Evolutionary conservation across 1,140 invertebrate genomes (phyloP).

Genomic region (Drosophila parabipectinata): DNA sequence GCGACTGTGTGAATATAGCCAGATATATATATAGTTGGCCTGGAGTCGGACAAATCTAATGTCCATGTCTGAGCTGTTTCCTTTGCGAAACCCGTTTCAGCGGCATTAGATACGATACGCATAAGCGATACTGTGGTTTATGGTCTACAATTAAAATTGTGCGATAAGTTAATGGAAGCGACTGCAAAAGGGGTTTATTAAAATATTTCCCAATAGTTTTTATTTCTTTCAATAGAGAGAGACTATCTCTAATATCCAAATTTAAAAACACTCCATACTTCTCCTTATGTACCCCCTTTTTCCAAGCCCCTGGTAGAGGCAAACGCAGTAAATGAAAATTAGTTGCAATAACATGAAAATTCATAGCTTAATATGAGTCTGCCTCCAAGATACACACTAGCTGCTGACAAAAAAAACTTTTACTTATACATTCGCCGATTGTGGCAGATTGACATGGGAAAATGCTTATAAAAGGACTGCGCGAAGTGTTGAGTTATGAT

Average conservation of each 20-base stretch:
- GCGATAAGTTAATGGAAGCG: constrained; percentile 17
- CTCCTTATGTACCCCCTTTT: background rate
- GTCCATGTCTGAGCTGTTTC: constrained; percentile 69
- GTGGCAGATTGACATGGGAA: constrained; percentile 75
- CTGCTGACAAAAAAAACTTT: constrained; percentile 46
- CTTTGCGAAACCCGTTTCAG: constrained; percentile 67
- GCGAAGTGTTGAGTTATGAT: constrained; percentile 61
- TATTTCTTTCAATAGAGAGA: background rate
- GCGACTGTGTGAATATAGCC: constrained; percentile 68
- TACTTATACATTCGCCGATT: constrained; percentile 57
- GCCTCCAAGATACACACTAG: constrained; percentile 14
- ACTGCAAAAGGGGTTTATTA: background rate
- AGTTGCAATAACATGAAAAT: constrained; percentile 80
- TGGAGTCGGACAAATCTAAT: constrained; percentile 64
- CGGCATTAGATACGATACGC: constrained; percentile 74
- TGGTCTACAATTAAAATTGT: constrained; percentile 74
- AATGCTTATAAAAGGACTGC: constrained; percentile 74
- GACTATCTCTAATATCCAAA: too few relatives aligned
- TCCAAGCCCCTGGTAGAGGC: constrained; percentile 5
- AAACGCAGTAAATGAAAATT: constrained; percentile 70
- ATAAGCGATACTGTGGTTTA: constrained; percentile 71
- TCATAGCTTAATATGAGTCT: constrained; percentile 73
- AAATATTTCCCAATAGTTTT: background rate
- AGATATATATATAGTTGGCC: background rate
- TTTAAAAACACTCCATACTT: background rate